Percentiles rank a stretch among this genome's conserved stretches.
Evolutionary conservation across 2,888 invertebrate species (phyloP).

Genomic region (Apotomis capreana): DNA sequence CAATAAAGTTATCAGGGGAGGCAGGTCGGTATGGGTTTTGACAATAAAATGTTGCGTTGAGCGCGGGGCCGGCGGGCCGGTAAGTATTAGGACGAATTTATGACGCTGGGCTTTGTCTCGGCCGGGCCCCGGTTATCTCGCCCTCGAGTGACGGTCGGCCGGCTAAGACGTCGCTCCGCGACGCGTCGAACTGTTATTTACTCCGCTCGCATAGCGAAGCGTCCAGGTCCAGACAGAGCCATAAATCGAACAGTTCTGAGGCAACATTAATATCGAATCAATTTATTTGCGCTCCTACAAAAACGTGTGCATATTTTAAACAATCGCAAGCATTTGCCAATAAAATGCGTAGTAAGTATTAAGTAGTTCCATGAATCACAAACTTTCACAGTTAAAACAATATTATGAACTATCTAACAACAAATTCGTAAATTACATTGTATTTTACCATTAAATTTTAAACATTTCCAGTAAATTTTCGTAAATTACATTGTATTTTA

Average conservation of each 20-base stretch:
- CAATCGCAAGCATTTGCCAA: too few species aligned
- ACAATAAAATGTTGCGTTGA: slow-evolving; percentile 78
- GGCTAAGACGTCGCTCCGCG: slow-evolving; percentile 5
- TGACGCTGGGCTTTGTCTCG: slow-evolving; percentile 55
- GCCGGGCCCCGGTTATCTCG: slow-evolving; percentile 45
- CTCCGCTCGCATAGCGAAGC: slow-evolving; percentile 11
- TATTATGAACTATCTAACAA: too few species aligned
- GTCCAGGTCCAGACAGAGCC: slow-evolving; percentile 5
- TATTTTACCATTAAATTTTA: too few species aligned
- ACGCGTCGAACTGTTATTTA: slow-evolving; percentile 39
- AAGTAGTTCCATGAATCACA: too few species aligned
- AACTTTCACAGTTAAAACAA: too few species aligned
- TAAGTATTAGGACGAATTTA: slow-evolving; percentile 73
- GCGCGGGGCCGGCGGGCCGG: slow-evolving; percentile 54
- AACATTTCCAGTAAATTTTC: too few species aligned
- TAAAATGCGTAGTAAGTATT: too few species aligned
- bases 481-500: too few species aligned
- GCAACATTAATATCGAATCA: slow-evolving; percentile 24
- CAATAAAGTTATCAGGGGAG: slow-evolving; percentile 80
- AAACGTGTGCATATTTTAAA: not conserved
- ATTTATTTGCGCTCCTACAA: not conserved
- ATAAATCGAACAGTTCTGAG: slow-evolving; percentile 33
- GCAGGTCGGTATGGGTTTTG: slow-evolving; percentile 77
- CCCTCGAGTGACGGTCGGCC: slow-evolving; percentile 31
- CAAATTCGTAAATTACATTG: too few species aligned